A percentile compares a stretch with the other conserved stretches of the same genome.
Evolutionary conservation across 2,888 invertebrate genomes (phyloP).

Genomic region (Chironomus tentans): DNA sequence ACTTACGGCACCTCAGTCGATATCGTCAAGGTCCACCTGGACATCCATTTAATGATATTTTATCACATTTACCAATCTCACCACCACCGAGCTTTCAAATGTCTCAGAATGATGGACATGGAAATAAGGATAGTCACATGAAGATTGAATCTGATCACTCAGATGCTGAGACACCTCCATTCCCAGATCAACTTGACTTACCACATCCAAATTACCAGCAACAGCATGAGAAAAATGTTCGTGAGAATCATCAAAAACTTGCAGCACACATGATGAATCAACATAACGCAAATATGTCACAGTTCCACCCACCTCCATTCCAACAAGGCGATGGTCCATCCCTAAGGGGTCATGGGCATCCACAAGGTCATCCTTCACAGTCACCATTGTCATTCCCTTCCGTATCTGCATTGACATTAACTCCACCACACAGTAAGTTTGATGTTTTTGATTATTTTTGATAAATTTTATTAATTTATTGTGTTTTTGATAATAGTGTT

Average conservation of each 20-base stretch:
- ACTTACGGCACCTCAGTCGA: slow-evolving; percentile 41
- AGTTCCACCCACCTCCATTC: slow-evolving; percentile 18
- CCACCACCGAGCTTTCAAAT: slow-evolving; percentile 23
- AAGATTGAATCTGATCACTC: slow-evolving; percentile 27
- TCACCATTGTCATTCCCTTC: slow-evolving; percentile 62
- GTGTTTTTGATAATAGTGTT: slow-evolving; percentile 51
- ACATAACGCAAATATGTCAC: slow-evolving; percentile 33
- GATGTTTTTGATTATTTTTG: slow-evolving; percentile 30
- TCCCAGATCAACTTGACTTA: slow-evolving; percentile 42
- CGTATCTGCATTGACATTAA: slow-evolving; percentile 66
- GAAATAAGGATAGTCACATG: background rate
- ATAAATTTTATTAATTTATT: slow-evolving; percentile 9
- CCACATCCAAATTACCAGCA: slow-evolving; percentile 35
- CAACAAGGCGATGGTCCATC: slow-evolving; percentile 30
- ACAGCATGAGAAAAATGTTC: slow-evolving; percentile 36
- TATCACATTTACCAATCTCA: slow-evolving; percentile 17
- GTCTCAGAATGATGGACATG: background rate
- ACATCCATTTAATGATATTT: slow-evolving; percentile 31
- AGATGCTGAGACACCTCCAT: slow-evolving; percentile 37
- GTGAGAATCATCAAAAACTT: slow-evolving; percentile 29
- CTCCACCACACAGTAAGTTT: slow-evolving; percentile 72
- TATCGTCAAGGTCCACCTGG: slow-evolving; percentile 29
- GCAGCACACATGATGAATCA: slow-evolving; percentile 42
- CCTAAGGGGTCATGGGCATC: slow-evolving; percentile 40
- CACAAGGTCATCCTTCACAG: slow-evolving; percentile 42